These are phyloP conservation scores for Enteromius mattozi DNA, from an alignment of 2,797 vertebrate species.

Conservation along the genomic window DNA sequence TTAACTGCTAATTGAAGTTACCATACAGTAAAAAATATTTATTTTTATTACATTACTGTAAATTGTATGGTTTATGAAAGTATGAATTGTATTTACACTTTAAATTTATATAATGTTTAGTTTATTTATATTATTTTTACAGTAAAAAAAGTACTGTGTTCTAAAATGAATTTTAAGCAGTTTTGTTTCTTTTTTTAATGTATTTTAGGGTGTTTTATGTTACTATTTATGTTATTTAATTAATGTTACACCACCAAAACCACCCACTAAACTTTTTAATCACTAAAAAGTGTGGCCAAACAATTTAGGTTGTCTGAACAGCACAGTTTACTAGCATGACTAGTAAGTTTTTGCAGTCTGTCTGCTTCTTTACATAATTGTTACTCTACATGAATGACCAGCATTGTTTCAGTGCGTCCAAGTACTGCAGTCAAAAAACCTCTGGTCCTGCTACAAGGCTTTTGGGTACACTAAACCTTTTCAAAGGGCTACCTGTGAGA, in stretches of 20 bases:
- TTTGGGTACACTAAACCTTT: conserved; percentile 21
- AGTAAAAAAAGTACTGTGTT: not conserved
- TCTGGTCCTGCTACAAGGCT: conserved; percentile 2
- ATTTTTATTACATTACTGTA: not conserved
- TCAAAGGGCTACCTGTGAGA: conserved; percentile 43
- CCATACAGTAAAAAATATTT: not conserved
- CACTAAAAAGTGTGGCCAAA: not conserved
- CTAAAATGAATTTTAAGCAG: not conserved
- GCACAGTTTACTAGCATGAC: not conserved
- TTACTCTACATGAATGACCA: conserved; percentile 22
- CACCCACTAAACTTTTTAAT: not conserved
- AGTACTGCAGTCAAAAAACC: conserved; percentile 18
- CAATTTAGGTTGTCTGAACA: not conserved
- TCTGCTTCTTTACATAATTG: conserved; percentile 10
- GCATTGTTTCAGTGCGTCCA: not conserved
- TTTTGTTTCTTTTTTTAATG: not conserved
- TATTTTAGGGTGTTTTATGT: not conserved
- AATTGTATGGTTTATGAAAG: not conserved
- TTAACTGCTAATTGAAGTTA: not conserved
- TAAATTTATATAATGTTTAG: not conserved
- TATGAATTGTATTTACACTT: not conserved
- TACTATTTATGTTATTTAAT: not conserved
- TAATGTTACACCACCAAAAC: not conserved
- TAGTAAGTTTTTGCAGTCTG: not conserved
- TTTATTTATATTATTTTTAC: conserved; percentile 10